Conservation (phyloP, 2,797 vertebrate genomes). For the Microhierax caerulescens region DNA sequence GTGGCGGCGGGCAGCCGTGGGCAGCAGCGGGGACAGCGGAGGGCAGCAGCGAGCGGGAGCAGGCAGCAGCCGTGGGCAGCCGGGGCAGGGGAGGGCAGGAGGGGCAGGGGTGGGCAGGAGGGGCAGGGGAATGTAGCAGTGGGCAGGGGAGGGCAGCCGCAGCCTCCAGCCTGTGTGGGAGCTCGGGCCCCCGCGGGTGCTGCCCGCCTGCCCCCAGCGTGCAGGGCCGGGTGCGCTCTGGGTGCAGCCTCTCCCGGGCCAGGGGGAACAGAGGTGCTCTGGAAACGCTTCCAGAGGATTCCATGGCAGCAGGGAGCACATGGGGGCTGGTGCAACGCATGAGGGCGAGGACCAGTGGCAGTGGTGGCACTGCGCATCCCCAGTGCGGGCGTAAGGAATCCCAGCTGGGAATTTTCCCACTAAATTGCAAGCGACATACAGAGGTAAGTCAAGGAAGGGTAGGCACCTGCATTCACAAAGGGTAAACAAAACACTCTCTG, state of each 20-base stretch:
- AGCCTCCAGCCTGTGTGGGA: no score
- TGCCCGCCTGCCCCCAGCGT: neutral
- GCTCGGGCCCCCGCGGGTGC: no score
- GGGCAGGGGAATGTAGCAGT: neutral
- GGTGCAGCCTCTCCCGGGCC: neutral
- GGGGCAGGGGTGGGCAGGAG: neutral
- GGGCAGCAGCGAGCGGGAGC: accelerated
- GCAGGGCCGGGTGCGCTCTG: neutral
- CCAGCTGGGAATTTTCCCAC: neutral
- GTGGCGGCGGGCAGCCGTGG: neutral
- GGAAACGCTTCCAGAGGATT: accelerated
- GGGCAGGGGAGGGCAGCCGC: no score
- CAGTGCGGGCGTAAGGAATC: neutral
- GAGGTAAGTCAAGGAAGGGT: neutral
- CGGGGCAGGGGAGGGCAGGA: no score
- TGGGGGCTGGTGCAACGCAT: neutral
- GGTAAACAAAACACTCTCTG: neutral
- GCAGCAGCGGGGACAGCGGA: neutral
- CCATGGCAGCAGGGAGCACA: neutral
- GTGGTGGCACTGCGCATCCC: neutral
- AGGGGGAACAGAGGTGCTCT: neutral
- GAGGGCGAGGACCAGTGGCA: neutral
- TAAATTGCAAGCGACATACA: neutral
- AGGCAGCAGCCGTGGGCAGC: no score
- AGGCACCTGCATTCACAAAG: neutral